Evolutionary conservation across 2,888 invertebrate species (phyloP).

Genomic region (Anorthoa munda): DNA sequence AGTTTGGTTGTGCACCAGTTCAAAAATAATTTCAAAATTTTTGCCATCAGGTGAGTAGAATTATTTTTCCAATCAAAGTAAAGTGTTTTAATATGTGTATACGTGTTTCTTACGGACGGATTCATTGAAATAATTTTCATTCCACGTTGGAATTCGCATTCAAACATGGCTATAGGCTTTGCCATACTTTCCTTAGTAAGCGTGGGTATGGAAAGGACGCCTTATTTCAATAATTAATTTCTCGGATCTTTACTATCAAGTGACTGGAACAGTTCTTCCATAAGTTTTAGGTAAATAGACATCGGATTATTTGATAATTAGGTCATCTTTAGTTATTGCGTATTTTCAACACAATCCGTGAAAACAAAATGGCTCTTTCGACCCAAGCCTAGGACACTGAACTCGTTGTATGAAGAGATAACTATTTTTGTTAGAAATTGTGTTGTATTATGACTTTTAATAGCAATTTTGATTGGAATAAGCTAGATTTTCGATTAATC

Average conservation of each 20-base stretch:
- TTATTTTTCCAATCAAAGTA: conserved; percentile 82
- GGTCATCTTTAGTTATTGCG: conserved; percentile 88
- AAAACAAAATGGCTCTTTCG: conserved; percentile 91
- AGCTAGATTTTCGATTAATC: conserved; percentile 55
- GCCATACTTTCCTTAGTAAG: conserved; percentile 89
- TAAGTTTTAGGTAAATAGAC: conserved; percentile 85
- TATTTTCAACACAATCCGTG: conserved; percentile 90
- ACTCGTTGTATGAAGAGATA: conserved; percentile 89
- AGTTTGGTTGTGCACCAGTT: conserved; percentile 91
- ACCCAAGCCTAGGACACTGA: conserved; percentile 90
- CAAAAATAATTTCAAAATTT: conserved; percentile 91
- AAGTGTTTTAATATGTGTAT: conserved; percentile 80
- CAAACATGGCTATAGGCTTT: conserved; percentile 90
- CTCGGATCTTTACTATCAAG: conserved; percentile 88
- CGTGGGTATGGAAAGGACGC: conserved; percentile 89
- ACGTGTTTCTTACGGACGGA: conserved; percentile 77
- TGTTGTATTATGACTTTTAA: conserved; percentile 64
- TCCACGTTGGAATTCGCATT: conserved; percentile 91
- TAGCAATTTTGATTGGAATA: conserved; percentile 59
- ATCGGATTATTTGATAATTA: conserved; percentile 86
- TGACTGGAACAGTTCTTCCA: conserved; percentile 88
- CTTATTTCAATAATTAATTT: conserved; percentile 90
- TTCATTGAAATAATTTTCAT: conserved; percentile 82
- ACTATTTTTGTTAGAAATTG: conserved; percentile 78
- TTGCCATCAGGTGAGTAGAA: conserved; percentile 90